phyloP scores from a whole-genome alignment of 2,888 invertebrate genomes.

The Pherbina coryleti region DNA sequence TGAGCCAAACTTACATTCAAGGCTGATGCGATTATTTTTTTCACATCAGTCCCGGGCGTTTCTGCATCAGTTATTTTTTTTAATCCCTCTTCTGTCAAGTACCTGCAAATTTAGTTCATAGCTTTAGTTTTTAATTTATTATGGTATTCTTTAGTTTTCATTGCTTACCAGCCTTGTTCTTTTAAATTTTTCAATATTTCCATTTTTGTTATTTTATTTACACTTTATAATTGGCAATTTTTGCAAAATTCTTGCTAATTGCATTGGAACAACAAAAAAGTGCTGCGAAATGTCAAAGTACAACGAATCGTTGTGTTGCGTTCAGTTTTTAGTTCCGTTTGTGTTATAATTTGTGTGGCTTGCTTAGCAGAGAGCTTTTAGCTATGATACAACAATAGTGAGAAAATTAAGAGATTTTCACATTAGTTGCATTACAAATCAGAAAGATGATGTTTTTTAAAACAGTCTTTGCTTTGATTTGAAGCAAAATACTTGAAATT shows the following conservation, averaged over 20 bases:
- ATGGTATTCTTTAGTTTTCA: background rate
- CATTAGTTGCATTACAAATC: too few species aligned
- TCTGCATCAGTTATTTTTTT: constrained; percentile 75
- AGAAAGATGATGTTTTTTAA: too few species aligned
- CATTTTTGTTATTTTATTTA: constrained; percentile 66
- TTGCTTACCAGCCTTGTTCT: constrained; percentile 77
- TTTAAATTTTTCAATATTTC: constrained; percentile 75
- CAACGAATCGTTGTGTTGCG: background rate
- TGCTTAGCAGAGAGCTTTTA: background rate
- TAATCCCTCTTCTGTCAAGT: constrained; percentile 79
- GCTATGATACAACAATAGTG: background rate
- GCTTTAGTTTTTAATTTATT: background rate
- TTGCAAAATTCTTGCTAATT: constrained; percentile 5
- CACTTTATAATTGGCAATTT: background rate
- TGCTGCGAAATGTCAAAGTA: constrained; percentile 4
- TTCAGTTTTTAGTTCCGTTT: constrained; percentile 3
- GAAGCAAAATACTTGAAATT: too few species aligned
- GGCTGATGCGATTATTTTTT: constrained; percentile 76
- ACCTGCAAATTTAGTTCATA: constrained; percentile 72
- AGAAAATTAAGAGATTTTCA: too few species aligned
- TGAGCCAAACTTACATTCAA: constrained; percentile 76
- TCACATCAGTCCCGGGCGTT: constrained; percentile 70
- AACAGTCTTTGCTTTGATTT: too few species aligned
- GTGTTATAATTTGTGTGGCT: background rate
- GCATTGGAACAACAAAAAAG: constrained; percentile 22